Conservation (phyloP, 2,797 vertebrate species). For the Microctenopoma steveboyesi region DNA sequence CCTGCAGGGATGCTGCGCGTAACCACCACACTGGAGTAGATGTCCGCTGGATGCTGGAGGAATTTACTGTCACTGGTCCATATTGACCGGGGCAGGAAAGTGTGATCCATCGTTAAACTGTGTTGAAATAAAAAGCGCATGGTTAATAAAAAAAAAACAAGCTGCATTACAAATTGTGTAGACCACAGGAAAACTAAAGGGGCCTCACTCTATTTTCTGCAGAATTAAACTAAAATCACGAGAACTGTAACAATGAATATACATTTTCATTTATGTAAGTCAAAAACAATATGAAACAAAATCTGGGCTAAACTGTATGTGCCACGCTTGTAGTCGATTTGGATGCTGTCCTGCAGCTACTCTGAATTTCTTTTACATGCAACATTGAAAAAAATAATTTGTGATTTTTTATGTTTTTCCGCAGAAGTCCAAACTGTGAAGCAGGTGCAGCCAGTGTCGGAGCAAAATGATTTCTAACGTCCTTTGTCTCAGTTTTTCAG, state of each 20-base stretch:
- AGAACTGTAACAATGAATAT: background rate
- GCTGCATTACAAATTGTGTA: background rate
- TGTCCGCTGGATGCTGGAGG: constrained; percentile 85
- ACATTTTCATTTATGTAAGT: background rate
- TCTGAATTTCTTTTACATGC: background rate
- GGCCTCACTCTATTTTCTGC: background rate
- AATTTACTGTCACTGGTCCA: constrained; percentile 87
- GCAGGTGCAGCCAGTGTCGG: constrained; percentile 39
- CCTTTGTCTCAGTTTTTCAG: constrained; percentile 81
- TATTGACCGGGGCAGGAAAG: constrained; percentile 82
- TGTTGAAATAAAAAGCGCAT: background rate
- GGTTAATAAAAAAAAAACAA: background rate
- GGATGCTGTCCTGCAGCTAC: constrained; percentile 4
- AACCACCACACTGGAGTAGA: constrained; percentile 87
- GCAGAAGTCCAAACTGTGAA: constrained; percentile 12
- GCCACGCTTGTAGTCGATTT: background rate
- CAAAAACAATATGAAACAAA: background rate
- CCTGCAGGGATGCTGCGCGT: constrained; percentile 88
- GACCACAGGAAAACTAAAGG: background rate
- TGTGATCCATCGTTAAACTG: constrained; percentile 85
- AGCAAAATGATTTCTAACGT: constrained; percentile 65
- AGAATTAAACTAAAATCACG: background rate
- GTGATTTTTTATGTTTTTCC: background rate
- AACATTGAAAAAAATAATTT: background rate
- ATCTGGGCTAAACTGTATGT: background rate